Evolutionary conservation across 2,888 invertebrate genomes (phyloP), one percentile per base, ranked within the genome.

Genomic region (Pyrocoelia pectoralis): DNA sequence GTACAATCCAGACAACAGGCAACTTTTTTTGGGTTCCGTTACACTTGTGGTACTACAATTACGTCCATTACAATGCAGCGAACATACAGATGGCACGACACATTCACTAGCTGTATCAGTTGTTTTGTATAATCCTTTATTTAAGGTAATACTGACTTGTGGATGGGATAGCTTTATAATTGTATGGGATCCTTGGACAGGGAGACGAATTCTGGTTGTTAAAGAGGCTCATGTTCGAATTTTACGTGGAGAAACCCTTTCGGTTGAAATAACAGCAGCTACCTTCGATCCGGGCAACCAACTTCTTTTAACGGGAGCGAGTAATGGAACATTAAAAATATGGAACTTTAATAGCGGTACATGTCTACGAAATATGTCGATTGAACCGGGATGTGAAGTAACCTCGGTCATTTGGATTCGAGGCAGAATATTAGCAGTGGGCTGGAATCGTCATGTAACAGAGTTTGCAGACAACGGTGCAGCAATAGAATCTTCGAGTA

Each of bases 341-440:
- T 95, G 95, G 95, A 92, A 93, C 79, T 94, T 93, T 75, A 93
- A 92, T 75, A 90, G 90, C 17, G 93, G 93, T 0, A 84, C 86
- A 5, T 92, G 92, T 72, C 77, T 93, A 65, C 82, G 90, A 66
- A 87, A 86, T 56, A 88, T 93, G 87, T 79, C 81, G 19, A 87
- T 89, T 14, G 87, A 86, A 67, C 80, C 56, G 9, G 68, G 71
- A 66, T 83, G 83, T 61, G 84, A 84, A 70, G 80, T 88, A 49
- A 84, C 86, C 1, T 82, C 83, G 5, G 77, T 88, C 1, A 77
- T 83, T 15, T 86, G 86, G 83, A 76, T 74, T 2, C 77, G 76
- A 51, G 76, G 73, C 43, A 85, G 91, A 71, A 91, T 95, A 68
- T 80, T 94, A 70, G 91, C 90, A 1, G 87, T 90, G 63, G 93